These are phyloP conservation scores for Andrena minutula DNA, from an alignment of 2,888 invertebrate species.

Conservation along the genomic window DNA sequence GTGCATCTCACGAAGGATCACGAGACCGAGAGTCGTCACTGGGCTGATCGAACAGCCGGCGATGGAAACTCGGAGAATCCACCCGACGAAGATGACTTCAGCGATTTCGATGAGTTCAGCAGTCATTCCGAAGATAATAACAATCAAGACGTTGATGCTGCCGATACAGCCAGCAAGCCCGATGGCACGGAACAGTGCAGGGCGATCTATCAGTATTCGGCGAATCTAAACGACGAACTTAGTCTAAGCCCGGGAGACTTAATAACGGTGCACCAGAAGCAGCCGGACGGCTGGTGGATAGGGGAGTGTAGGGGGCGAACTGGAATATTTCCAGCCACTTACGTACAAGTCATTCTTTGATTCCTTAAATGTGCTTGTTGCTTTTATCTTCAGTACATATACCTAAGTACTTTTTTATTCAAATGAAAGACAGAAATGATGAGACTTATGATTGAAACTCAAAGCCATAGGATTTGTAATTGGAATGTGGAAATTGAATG, in stretches of 20 bases:
- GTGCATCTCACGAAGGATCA: constrained; percentile 77
- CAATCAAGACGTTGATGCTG: constrained; percentile 82
- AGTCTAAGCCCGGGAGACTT: constrained; percentile 90
- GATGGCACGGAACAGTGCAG: constrained; percentile 87
- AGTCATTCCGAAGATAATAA: constrained; percentile 84
- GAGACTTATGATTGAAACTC: too few relatives aligned
- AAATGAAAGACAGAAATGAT: not conserved
- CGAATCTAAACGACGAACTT: constrained; percentile 95
- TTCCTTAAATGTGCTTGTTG: not conserved
- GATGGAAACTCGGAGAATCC: constrained; percentile 92
- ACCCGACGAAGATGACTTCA: constrained; percentile 88
- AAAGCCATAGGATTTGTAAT: not conserved
- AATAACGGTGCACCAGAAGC: constrained; percentile 95
- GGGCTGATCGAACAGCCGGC: constrained; percentile 91
- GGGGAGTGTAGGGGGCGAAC: constrained; percentile 94
- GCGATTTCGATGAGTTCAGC: constrained; percentile 90
- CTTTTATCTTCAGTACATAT: not conserved
- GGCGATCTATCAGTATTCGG: constrained; percentile 95
- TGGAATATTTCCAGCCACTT: constrained; percentile 97
- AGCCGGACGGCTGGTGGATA: constrained; percentile 98
- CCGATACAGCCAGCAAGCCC: constrained; percentile 54
- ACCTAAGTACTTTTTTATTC: not conserved
- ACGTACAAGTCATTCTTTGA: constrained; percentile 92
- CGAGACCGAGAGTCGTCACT: constrained; percentile 86
- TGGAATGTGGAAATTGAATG: not conserved